Conservation (phyloP, 2,888 invertebrate genomes). For the Amphimallon solstitiale region DNA sequence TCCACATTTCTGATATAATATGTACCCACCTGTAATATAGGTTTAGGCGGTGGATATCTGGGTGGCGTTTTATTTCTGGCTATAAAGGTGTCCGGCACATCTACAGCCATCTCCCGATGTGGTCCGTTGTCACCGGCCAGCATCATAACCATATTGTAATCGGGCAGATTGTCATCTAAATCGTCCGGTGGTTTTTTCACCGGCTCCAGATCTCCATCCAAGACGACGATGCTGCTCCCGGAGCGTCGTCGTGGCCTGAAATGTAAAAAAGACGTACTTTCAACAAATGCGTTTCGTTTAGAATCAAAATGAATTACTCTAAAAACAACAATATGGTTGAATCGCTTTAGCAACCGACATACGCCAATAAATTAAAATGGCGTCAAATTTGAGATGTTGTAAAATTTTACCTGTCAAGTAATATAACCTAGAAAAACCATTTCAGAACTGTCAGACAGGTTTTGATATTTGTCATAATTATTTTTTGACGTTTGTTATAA, state of each 20-base stretch:
- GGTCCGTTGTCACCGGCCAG: slow-evolving; percentile 92
- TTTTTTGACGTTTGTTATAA: too few relatives aligned
- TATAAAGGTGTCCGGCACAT: slow-evolving; percentile 95
- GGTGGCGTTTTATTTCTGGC: slow-evolving; percentile 92
- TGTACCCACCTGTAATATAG: slow-evolving; percentile 68
- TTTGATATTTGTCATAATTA: too few relatives aligned
- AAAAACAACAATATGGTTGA: too few relatives aligned
- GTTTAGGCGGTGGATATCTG: slow-evolving; percentile 85
- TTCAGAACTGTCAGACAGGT: too few relatives aligned
- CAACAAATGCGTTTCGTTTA: too few relatives aligned
- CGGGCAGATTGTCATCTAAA: slow-evolving; percentile 64
- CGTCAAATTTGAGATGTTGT: too few relatives aligned
- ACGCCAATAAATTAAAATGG: too few relatives aligned
- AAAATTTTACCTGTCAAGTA: too few relatives aligned
- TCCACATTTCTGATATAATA: too few relatives aligned
- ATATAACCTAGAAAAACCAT: too few relatives aligned
- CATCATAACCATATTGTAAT: slow-evolving; percentile 83
- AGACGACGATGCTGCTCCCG: slow-evolving; percentile 83
- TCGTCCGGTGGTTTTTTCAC: slow-evolving; percentile 68
- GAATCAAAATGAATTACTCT: too few relatives aligned
- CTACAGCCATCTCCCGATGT: slow-evolving; percentile 98
- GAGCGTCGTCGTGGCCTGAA: slow-evolving; percentile 83
- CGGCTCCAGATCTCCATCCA: slow-evolving; percentile 77
- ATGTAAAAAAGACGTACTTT: slow-evolving; percentile 46
- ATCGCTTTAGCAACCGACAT: too few relatives aligned